A percentile compares a stretch with the other conserved stretches of the same genome.
These are phyloP conservation scores for Orchesellides sinensis DNA, from an alignment of 2,888 invertebrate species.

Conservation along the genomic window DNA sequence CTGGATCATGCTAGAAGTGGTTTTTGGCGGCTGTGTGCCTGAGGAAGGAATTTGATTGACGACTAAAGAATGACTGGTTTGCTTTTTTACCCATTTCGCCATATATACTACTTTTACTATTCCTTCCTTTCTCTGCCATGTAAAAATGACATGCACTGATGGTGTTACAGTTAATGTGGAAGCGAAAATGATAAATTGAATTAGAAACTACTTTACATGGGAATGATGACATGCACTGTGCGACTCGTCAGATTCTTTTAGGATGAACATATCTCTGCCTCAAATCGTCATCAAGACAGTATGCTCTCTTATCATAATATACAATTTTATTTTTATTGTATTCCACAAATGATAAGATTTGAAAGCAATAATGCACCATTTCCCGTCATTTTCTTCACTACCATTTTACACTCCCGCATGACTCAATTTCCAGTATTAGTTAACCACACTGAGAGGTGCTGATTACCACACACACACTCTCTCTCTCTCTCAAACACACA, in stretches of 20 bases:
- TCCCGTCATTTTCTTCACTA: background rate
- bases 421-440: too few species aligned
- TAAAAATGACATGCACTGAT: slow-evolving; percentile 24
- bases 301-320: too few species aligned
- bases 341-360: background rate
- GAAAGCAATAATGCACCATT: slow-evolving; percentile 3
- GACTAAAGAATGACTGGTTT: slow-evolving; percentile 23
- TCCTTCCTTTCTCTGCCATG: background rate
- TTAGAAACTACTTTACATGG: slow-evolving; percentile 69
- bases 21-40: too few species aligned
- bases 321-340: too few species aligned
- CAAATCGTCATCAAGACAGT: too few species aligned
- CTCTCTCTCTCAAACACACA: slow-evolving; percentile 12
- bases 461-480: background rate
- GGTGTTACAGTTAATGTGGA: slow-evolving; percentile 39
- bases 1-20: too few species aligned
- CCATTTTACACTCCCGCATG: background rate
- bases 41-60: slow-evolving; percentile 3
- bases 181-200: slow-evolving; percentile 73
- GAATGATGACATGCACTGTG: slow-evolving; percentile 70
- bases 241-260: slow-evolving; percentile 48
- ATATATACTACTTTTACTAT: background rate
- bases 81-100: background rate
- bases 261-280: too few species aligned
- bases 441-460: too few species aligned